Percentiles rank a stretch among this genome's conserved stretches.
These are phyloP conservation scores for Pteropus rufus DNA, from an alignment of 2,797 vertebrate species.

Conservation along the genomic window DNA sequence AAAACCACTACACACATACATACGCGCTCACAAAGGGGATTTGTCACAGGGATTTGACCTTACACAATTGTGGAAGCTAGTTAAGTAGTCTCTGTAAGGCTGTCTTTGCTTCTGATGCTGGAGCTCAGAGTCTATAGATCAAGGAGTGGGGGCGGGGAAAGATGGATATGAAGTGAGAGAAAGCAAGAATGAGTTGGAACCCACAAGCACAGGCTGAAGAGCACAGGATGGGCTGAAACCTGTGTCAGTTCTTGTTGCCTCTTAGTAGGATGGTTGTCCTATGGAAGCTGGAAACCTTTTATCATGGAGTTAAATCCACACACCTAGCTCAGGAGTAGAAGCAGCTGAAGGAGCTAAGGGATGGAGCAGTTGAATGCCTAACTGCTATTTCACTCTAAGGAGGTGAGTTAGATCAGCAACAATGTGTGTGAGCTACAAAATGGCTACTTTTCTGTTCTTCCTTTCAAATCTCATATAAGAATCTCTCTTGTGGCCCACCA, in stretches of 20 bases:
- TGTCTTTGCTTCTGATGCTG: slow-evolving; percentile 6
- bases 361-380: background rate
- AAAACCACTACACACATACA: background rate
- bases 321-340: background rate
- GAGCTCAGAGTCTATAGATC: background rate
- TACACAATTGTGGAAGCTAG: background rate
- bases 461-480: slow-evolving; percentile 12
- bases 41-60: background rate
- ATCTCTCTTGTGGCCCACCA: background rate
- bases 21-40: background rate
- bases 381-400: background rate
- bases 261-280: background rate
- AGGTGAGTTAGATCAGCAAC: background rate
- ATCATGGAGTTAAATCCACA: background rate
- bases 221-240: background rate
- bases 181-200: background rate
- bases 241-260: background rate
- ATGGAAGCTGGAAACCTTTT: background rate
- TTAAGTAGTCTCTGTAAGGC: slow-evolving; percentile 5
- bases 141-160: background rate
- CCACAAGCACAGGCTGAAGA: background rate
- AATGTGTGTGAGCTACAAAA: background rate
- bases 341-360: background rate
- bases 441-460: background rate
- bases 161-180: background rate